These are phyloP conservation scores for Oncopodura yosiiana DNA, from an alignment of 1,140 invertebrate genomes.

Conservation along the genomic window DNA sequence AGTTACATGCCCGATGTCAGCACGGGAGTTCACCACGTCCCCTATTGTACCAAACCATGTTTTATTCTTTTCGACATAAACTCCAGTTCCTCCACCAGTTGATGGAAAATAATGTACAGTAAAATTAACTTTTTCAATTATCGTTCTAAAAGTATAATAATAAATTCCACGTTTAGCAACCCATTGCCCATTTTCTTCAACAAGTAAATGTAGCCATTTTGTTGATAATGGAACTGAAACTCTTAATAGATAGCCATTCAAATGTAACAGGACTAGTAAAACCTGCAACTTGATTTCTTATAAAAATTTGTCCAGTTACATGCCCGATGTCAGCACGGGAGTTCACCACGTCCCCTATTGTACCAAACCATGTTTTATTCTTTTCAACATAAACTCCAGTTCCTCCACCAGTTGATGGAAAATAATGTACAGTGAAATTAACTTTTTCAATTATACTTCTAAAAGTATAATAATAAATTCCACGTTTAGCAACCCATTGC, in stretches of 20 bases:
- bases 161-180: constrained; percentile 14
- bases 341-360: constrained; percentile 20
- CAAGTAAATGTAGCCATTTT: constrained; percentile 16
- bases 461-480: constrained; percentile 8
- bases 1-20: constrained; percentile 16
- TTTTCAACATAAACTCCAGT: constrained; percentile 4
- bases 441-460: constrained; percentile 3
- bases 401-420: constrained; percentile 24
- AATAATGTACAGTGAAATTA: constrained; percentile 22
- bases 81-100: constrained; percentile 20
- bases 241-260: constrained; percentile 14
- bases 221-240: constrained; percentile 16
- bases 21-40: constrained; percentile 13
- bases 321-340: constrained; percentile 18
- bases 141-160: background rate
- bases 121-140: constrained; percentile 21
- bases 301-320: constrained; percentile 2
- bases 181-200: constrained; percentile 8
- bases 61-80: constrained; percentile 1
- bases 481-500: constrained; percentile 14
- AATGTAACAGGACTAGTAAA: constrained; percentile 24
- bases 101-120: constrained; percentile 22
- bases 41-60: constrained; percentile 22
- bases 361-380: constrained; percentile 24
- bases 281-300: constrained; percentile 6